Evolutionary conservation across 2,797 vertebrate species (phyloP).

Genomic region (Staurois parvus): DNA sequence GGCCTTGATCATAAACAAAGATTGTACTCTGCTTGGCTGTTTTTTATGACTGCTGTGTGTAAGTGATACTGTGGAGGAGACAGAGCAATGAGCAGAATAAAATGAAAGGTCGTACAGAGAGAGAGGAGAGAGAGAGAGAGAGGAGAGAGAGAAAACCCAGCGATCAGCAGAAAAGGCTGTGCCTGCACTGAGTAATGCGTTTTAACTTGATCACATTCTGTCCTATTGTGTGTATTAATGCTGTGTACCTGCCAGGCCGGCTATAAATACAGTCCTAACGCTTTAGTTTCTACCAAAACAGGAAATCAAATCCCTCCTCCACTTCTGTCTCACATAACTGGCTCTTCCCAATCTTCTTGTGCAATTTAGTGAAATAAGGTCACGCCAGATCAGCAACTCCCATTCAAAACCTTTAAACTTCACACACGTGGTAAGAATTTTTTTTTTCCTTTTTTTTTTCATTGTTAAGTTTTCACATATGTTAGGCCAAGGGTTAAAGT

Average conservation of each 20-base stretch:
- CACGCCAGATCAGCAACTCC: slow-evolving; percentile 25
- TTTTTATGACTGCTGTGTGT: slow-evolving; percentile 52
- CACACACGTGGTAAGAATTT: slow-evolving; percentile 18
- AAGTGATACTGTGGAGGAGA: slow-evolving; percentile 51
- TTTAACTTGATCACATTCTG: slow-evolving; percentile 52
- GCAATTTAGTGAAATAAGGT: slow-evolving; percentile 47
- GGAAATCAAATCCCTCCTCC: slow-evolving; percentile 26
- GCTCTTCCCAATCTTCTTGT: slow-evolving; percentile 35
- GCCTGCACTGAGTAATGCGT: slow-evolving; percentile 55
- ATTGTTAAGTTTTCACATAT: slow-evolving; percentile 39
- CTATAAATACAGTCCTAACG: slow-evolving; percentile 52
- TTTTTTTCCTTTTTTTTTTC: slow-evolving; percentile 17
- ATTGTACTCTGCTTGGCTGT: slow-evolving; percentile 41
- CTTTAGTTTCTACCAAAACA: slow-evolving; percentile 48
- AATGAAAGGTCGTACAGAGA: slow-evolving; percentile 37
- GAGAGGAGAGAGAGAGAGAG: slow-evolving; percentile 12
- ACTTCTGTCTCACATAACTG: not conserved
- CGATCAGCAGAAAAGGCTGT: slow-evolving; percentile 50
- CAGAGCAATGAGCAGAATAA: slow-evolving; percentile 53
- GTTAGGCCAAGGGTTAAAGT: slow-evolving; percentile 68
- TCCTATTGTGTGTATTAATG: slow-evolving; percentile 52
- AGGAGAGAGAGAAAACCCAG: not conserved
- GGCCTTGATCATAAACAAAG: slow-evolving; percentile 32
- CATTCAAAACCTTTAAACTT: slow-evolving; percentile 57
- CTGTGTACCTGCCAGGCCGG: slow-evolving; percentile 50